A percentile compares a stretch with the other conserved stretches of the same genome.
Conservation (phyloP, 2,113 vertebrate species). For the Corydoras maculifer region DNA sequence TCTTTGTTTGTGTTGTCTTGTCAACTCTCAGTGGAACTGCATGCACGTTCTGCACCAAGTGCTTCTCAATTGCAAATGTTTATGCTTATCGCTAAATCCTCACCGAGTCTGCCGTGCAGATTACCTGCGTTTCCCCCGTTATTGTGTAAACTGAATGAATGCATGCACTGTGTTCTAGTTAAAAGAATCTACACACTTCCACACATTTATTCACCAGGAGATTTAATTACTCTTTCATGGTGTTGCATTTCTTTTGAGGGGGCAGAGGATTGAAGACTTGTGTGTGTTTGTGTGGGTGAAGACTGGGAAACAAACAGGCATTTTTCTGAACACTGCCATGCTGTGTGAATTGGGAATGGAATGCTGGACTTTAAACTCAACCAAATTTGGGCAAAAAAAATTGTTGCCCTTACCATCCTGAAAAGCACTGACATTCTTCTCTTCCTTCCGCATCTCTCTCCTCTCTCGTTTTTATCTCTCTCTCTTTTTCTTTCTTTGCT, state of each 20-base stretch:
- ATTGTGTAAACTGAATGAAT: too few relatives aligned
- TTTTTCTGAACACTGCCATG: conserved; percentile 24
- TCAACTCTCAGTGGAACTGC: too few relatives aligned
- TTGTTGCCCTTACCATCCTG: conserved; percentile 8
- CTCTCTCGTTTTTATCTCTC: neutral
- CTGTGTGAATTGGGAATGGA: conserved; percentile 32
- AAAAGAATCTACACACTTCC: neutral
- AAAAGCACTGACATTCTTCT: conserved; percentile 18
- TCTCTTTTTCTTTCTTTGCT: neutral
- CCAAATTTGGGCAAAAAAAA: conserved; percentile 44
- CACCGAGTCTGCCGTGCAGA: too few relatives aligned
- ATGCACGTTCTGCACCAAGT: too few relatives aligned
- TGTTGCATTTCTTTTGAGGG: neutral
- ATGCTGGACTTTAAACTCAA: conserved; percentile 32
- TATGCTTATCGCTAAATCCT: too few relatives aligned
- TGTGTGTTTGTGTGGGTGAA: conserved; percentile 1
- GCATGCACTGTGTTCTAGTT: too few relatives aligned
- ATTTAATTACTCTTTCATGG: conserved; percentile 7
- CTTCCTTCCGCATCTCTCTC: neutral
- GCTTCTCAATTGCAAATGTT: too few relatives aligned
- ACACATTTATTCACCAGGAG: neutral
- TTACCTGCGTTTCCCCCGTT: too few relatives aligned
- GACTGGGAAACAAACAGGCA: conserved; percentile 8
- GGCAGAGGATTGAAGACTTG: neutral
- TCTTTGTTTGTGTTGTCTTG: too few relatives aligned